Evolutionary conservation across 2,113 vertebrate species (phyloP).

Genomic region (Telmatochromis sp.): DNA sequence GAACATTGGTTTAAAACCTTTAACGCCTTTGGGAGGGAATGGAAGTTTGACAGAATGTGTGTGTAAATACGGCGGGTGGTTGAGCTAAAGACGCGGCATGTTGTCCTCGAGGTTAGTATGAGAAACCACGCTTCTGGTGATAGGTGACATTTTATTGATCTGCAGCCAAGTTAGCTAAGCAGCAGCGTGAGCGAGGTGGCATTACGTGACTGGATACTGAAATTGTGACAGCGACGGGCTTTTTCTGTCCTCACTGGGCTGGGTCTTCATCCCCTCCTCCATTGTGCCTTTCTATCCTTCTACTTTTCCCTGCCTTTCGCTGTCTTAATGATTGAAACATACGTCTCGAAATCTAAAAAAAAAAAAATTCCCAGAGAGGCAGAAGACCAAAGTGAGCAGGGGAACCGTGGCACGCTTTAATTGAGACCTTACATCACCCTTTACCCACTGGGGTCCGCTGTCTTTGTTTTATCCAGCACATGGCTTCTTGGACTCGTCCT

Average conservation of each 20-base stretch:
- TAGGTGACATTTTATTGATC: conserved; percentile 49
- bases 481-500: neutral
- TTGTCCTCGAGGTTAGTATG: conserved; percentile 11
- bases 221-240: neutral
- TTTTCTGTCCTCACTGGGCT: neutral
- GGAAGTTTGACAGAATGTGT: neutral
- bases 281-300: neutral
- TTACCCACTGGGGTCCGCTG: neutral
- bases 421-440: neutral
- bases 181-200: neutral
- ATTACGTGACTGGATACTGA: conserved; percentile 16
- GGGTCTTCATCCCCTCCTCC: neutral
- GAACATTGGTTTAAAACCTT: neutral
- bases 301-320: neutral
- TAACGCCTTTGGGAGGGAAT: neutral
- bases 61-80: neutral
- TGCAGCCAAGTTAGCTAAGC: conserved; percentile 9
- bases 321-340: neutral
- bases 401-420: neutral
- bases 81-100: neutral
- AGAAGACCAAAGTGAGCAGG: neutral
- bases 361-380: neutral
- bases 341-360: neutral
- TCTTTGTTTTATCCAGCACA: conserved; percentile 3
- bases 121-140: conserved; percentile 8